Conservation (phyloP, 2,113 vertebrate genomes). For the Phylloscopus whistleri region DNA sequence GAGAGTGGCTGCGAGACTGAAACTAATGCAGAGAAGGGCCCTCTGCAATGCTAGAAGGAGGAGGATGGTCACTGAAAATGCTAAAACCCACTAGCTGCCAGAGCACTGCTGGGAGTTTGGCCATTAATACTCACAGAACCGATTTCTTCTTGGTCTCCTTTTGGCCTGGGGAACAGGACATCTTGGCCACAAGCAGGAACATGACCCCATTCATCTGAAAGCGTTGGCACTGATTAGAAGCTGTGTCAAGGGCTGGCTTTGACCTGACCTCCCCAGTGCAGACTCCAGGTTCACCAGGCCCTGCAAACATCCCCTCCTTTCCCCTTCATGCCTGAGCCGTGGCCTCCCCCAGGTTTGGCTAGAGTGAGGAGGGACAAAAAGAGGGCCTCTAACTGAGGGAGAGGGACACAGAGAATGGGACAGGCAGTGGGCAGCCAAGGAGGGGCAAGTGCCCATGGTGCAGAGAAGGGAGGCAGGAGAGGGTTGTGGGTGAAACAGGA, state of each 20-base stretch:
- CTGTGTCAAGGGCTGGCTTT: background rate
- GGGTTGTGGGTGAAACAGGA: conserved; percentile 22
- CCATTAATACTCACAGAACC: conserved; percentile 85
- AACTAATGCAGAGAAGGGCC: background rate
- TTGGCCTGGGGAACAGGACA: conserved; percentile 89
- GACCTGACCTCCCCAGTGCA: background rate
- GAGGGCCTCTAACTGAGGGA: background rate
- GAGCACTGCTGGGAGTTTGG: background rate
- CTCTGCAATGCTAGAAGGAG: background rate
- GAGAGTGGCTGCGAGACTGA: background rate
- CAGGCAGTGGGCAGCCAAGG: conserved; percentile 24
- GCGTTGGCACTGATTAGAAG: conserved; percentile 36
- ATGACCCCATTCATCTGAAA: conserved; percentile 91
- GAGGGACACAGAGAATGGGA: background rate
- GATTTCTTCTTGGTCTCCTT: conserved; percentile 96
- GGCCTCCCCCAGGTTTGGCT: background rate
- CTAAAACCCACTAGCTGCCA: background rate
- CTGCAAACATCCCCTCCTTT: background rate
- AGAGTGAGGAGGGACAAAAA: background rate
- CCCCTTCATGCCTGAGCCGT: background rate
- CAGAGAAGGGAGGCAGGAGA: background rate
- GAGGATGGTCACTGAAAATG: conserved; percentile 12
- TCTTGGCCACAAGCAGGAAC: conserved; percentile 91
- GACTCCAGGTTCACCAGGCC: background rate
- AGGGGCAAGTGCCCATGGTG: background rate